These are phyloP conservation scores for Tetranychus urticae DNA, from an alignment of 1,140 invertebrate genomes.

Conservation along the genomic window DNA sequence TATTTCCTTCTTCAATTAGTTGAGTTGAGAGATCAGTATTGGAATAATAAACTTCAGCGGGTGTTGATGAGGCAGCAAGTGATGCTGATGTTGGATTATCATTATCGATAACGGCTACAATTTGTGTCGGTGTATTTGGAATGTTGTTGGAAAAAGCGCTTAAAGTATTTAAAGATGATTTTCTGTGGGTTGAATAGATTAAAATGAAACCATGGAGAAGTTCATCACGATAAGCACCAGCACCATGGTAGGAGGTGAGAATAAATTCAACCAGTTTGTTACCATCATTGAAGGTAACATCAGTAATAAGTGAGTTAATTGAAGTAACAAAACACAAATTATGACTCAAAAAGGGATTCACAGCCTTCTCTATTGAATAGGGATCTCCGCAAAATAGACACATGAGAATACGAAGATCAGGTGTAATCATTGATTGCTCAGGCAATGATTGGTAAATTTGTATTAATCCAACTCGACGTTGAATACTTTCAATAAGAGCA, in stretches of 20 bases:
- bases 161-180: conserved; percentile 73
- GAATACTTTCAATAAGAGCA: conserved; percentile 45
- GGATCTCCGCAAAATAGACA: conserved; percentile 93
- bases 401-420: conserved; percentile 60
- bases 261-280: conserved; percentile 54
- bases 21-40: conserved; percentile 56
- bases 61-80: conserved; percentile 27
- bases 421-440: conserved; percentile 39
- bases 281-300: conserved; percentile 72
- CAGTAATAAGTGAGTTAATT: conserved; percentile 61
- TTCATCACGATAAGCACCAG: conserved; percentile 69
- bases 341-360: conserved; percentile 63
- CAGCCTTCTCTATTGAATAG: conserved; percentile 64
- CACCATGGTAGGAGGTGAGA: conserved; percentile 81
- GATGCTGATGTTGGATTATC: conserved; percentile 26
- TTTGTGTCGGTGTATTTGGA: conserved; percentile 77
- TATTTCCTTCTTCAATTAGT: conserved; percentile 74
- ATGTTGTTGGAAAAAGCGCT: conserved; percentile 85
- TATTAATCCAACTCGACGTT: conserved; percentile 30
- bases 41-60: conserved; percentile 37
- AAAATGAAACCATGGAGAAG: conserved; percentile 85
- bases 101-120: conserved; percentile 71
- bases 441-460: conserved; percentile 38
- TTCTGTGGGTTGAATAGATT: conserved; percentile 80
- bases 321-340: conserved; percentile 55